phyloP scores from a whole-genome alignment of 2,113 vertebrate species.

The Nanorana parkeri region DNA sequence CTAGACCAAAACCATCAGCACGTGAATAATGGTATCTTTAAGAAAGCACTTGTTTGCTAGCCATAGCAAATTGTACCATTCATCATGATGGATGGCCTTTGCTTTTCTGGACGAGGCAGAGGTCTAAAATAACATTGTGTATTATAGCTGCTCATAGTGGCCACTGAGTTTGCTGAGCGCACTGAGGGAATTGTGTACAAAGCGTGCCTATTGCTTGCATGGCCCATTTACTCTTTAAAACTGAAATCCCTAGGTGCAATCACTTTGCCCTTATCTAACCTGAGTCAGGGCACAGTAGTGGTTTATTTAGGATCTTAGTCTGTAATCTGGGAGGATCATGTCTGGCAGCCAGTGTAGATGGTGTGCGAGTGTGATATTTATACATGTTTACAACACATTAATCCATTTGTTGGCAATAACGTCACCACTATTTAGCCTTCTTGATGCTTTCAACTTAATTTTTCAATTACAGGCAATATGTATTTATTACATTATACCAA shows the following conservation, averaged over 20 bases:
- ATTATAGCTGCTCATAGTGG: conserved; percentile 14
- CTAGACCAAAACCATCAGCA: conserved; percentile 33
- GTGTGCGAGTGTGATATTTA: background rate
- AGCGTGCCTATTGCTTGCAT: background rate
- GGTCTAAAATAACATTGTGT: conserved; percentile 41
- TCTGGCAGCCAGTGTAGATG: background rate
- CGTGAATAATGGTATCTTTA: conserved; percentile 43
- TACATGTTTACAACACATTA: too few relatives aligned
- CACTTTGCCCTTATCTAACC: background rate
- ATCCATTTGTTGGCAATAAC: too few relatives aligned
- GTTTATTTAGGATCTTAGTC: background rate
- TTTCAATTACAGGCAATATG: too few relatives aligned
- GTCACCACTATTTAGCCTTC: too few relatives aligned
- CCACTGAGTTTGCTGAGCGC: background rate
- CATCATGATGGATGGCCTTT: conserved; percentile 41
- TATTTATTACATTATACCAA: too few relatives aligned
- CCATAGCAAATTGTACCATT: conserved; percentile 40
- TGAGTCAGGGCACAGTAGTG: background rate
- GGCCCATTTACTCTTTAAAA: background rate
- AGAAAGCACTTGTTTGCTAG: conserved; percentile 42
- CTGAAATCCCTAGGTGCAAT: background rate
- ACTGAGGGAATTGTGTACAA: conserved; percentile 13
- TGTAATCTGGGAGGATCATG: conserved; percentile 2
- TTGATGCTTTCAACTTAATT: too few relatives aligned
- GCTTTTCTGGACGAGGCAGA: conserved; percentile 31